phyloP scores from a whole-genome alignment of 2,888 invertebrate genomes.

The Microctonus brassicae region DNA sequence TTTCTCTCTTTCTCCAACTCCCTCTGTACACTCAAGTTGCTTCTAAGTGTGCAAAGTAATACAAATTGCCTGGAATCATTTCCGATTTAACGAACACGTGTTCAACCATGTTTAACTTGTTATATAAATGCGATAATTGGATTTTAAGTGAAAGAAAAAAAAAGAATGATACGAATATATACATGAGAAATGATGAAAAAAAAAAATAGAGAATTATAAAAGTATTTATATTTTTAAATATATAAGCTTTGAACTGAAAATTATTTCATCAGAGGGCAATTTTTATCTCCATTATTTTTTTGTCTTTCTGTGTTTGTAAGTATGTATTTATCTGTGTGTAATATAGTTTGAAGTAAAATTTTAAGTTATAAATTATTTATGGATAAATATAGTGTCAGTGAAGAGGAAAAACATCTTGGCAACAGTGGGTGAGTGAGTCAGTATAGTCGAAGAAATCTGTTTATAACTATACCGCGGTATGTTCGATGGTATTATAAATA shows the following conservation, averaged over 20 bases:
- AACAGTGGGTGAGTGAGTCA: constrained; percentile 14
- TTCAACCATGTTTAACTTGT: not conserved
- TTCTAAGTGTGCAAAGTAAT: not conserved
- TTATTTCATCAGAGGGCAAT: not conserved
- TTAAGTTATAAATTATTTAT: not conserved
- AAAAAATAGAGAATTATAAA: not conserved
- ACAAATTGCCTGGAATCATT: not conserved
- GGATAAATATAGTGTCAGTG: not conserved
- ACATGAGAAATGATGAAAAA: not conserved
- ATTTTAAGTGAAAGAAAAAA: not conserved
- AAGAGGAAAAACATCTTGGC: constrained; percentile 16
- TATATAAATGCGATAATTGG: not conserved
- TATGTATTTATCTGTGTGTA: not conserved
- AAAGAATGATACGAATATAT: too few relatives aligned
- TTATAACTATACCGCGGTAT: constrained; percentile 15
- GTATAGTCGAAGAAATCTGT: constrained; percentile 23
- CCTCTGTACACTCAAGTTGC: not conserved
- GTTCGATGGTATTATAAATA: not conserved
- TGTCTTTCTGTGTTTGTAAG: not conserved
- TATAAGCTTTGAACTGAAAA: not conserved
- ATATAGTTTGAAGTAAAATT: not conserved
- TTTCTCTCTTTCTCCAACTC: not conserved
- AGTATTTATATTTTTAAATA: not conserved
- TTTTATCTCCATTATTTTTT: not conserved
- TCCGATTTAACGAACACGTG: not conserved